A percentile compares a stretch with the other conserved stretches of the same genome.
phyloP scores from a whole-genome alignment of 2,888 invertebrate genomes.

The Xestia c-nigrum region DNA sequence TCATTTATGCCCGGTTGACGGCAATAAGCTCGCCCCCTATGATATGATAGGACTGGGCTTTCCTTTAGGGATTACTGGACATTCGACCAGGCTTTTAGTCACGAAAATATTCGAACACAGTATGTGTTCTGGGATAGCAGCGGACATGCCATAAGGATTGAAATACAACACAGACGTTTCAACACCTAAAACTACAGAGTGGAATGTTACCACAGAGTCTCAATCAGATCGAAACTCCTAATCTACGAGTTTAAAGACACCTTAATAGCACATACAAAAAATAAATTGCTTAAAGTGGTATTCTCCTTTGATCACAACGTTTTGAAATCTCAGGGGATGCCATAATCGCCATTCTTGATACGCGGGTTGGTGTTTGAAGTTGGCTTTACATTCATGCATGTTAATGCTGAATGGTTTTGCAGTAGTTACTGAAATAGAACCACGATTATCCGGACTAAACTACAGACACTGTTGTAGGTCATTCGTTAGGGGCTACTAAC shows the following conservation, averaged over 20 bases:
- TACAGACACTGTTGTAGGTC: not conserved
- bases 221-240: slow-evolving; percentile 11
- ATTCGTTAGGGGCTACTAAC: not conserved
- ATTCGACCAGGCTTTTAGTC: not conserved
- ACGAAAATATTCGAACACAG: not conserved
- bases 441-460: slow-evolving; percentile 2
- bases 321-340: not conserved
- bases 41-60: not conserved
- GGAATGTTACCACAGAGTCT: slow-evolving; percentile 50
- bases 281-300: not conserved
- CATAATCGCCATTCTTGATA: slow-evolving; percentile 34
- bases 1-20: not conserved
- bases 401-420: slow-evolving; percentile 2
- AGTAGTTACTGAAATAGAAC: slow-evolving; percentile 25
- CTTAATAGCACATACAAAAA: not conserved
- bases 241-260: slow-evolving; percentile 20
- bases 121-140: slow-evolving; percentile 1
- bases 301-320: not conserved
- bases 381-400: slow-evolving; percentile 14
- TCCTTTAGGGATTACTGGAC: not conserved
- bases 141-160: slow-evolving; percentile 25
- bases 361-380: slow-evolving; percentile 36
- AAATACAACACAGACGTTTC: slow-evolving; percentile 26
- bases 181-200: slow-evolving; percentile 37
- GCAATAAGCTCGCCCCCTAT: not conserved